A percentile compares a stretch with the other conserved stretches of the same genome.
These are phyloP conservation scores for Phytoseiulus persimilis DNA, from an alignment of 2,888 invertebrate species.

Conservation along the genomic window DNA sequence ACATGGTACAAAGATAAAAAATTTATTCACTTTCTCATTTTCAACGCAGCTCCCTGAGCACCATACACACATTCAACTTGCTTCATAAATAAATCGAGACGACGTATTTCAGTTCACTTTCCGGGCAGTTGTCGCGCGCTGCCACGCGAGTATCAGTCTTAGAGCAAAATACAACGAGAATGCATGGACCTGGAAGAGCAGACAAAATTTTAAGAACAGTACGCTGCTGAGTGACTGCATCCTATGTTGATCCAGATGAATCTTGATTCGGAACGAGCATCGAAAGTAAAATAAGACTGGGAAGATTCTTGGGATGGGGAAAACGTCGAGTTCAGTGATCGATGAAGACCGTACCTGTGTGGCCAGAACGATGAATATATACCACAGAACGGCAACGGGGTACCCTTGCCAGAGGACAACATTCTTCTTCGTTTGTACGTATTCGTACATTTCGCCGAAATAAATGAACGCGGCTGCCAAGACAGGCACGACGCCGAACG, in stretches of 20 bases:
- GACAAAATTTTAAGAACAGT: too few relatives aligned
- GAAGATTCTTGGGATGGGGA: not conserved
- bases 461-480: constrained; percentile 72
- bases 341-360: constrained; percentile 60
- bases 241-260: too few relatives aligned
- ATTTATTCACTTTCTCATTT: not conserved
- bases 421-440: constrained; percentile 61
- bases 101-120: not conserved
- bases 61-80: constrained; percentile 9
- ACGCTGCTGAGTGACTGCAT: too few relatives aligned
- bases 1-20: not conserved
- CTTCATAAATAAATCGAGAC: not conserved
- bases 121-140: not conserved
- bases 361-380: constrained; percentile 74
- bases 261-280: too few relatives aligned
- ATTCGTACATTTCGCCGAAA: constrained; percentile 72
- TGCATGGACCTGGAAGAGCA: constrained; percentile 56
- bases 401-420: constrained; percentile 75
- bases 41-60: not conserved
- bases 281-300: too few relatives aligned
- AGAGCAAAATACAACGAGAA: constrained; percentile 76
- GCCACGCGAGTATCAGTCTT: constrained; percentile 72
- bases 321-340: not conserved
- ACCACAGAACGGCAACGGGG: constrained; percentile 86
- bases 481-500: constrained; percentile 72